Evolutionary conservation across 2,888 invertebrate species (phyloP).

Genomic region (Nomada fucata): DNA sequence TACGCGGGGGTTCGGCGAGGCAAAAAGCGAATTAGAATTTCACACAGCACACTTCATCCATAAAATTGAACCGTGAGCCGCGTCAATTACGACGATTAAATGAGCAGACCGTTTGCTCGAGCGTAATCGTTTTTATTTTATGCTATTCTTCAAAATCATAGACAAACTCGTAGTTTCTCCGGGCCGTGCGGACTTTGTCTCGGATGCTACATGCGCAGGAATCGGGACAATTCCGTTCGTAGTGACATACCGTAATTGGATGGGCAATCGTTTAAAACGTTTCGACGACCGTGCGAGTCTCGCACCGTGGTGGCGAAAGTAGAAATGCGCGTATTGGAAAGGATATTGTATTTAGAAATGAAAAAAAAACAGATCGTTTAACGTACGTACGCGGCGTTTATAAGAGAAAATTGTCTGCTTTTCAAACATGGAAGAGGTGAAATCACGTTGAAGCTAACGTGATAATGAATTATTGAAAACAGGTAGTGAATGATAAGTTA

Average conservation of each 20-base stretch:
- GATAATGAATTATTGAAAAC: too few relatives aligned
- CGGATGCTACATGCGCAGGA: constrained; percentile 62
- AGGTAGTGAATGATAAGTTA: too few relatives aligned
- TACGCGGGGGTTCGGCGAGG: constrained; percentile 28
- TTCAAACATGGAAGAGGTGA: too few relatives aligned
- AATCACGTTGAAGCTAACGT: too few relatives aligned
- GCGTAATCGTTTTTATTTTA: constrained; percentile 63
- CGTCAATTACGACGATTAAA: constrained; percentile 60
- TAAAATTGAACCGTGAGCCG: constrained; percentile 15
- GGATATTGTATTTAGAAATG: constrained; percentile 44
- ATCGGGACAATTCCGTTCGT: constrained; percentile 74
- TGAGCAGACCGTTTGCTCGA: constrained; percentile 29
- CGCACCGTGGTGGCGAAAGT: constrained; percentile 22
- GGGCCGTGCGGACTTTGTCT: constrained; percentile 58
- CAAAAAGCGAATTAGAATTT: constrained; percentile 73
- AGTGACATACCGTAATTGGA: constrained; percentile 74
- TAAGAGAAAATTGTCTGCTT: background rate
- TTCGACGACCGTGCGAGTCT: constrained; percentile 54
- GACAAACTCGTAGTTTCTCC: constrained; percentile 31
- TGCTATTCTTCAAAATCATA: constrained; percentile 62
- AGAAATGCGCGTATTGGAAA: background rate
- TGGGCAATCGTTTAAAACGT: constrained; percentile 71
- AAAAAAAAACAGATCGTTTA: constrained; percentile 60
- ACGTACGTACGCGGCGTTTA: constrained; percentile 52
- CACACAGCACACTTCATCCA: constrained; percentile 29